These are phyloP conservation scores for Dicranocentrus wangi DNA, from an alignment of 2,888 invertebrate species.

Conservation along the genomic window DNA sequence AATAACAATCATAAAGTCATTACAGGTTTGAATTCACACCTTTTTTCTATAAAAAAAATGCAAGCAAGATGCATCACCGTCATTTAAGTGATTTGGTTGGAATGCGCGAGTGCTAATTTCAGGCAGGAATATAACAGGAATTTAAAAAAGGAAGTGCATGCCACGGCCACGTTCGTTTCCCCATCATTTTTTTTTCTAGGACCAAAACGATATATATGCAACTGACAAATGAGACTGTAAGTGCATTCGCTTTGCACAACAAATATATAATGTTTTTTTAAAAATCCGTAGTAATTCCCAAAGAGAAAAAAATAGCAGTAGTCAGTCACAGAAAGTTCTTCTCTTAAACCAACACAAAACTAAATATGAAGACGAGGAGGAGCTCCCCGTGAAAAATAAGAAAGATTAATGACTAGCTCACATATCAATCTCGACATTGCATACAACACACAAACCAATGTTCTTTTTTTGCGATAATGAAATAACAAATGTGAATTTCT, in stretches of 20 bases:
- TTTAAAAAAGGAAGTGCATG: too few relatives aligned
- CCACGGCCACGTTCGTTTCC: not conserved
- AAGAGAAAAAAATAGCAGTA: slow-evolving; percentile 1
- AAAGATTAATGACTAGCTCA: slow-evolving; percentile 49
- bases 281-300: not conserved
- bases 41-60: slow-evolving; percentile 2
- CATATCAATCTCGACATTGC: not conserved
- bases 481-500: slow-evolving; percentile 12
- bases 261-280: slow-evolving; percentile 1
- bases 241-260: slow-evolving; percentile 18
- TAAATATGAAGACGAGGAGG: too few relatives aligned
- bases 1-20: slow-evolving; percentile 21
- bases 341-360: slow-evolving; percentile 8
- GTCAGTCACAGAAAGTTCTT: not conserved
- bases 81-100: slow-evolving; percentile 24
- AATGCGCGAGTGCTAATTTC: not conserved
- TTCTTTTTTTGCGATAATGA: too few relatives aligned
- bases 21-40: slow-evolving; percentile 14
- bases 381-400: slow-evolving; percentile 38
- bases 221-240: slow-evolving; percentile 51
- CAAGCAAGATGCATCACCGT: too few relatives aligned
- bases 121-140: not conserved
- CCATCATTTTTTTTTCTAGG: not conserved
- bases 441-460: too few relatives aligned
- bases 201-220: slow-evolving; percentile 50